Base-by-base conservation (phyloP, 1,140 invertebrate species). In the Megalonaias nervosa region DNA sequence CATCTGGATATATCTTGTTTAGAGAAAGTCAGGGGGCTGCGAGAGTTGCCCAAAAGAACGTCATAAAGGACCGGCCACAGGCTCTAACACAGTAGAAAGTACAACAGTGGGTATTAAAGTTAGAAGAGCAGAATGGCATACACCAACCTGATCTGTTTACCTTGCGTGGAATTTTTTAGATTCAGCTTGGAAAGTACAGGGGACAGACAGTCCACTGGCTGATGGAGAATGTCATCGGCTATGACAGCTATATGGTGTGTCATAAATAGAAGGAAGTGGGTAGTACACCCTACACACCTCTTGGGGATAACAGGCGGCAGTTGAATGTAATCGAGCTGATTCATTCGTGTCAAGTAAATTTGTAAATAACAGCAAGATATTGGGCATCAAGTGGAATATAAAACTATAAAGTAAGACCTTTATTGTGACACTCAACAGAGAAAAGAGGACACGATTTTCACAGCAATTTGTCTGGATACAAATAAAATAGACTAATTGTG, bases 201-300 rank as follows among this genome's bases (percentile, higher is more conserved):
- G 73, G 48, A 23, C 64, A 67, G 56, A 67, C 73, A 16, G 38
- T 72, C 48, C 38, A n/a, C 23, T 72, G 71, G 71, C 60, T 72
- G 12, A 13, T 64, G 0, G 65, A 74, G 48, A 74, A 74, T 16
- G 73, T 26, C 57, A 59, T 74, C 5, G 64, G 73, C 17, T 67
- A 74, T 67, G 73, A 23, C 4, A 31, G n/a, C 19, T 56, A n/a
- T 38, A 9, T 74, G 11, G 12, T 67, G 11, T 14, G 13, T 1
- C 16, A 26, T 19, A 19, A 23, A 17, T 16, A 58, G 56, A 15
- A 14, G 17, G 73, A 74, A 38, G 65, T 55, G 11, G 31, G 48
- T 2, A 56, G 31, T 23, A 66, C 73, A 12, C 56, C n/a, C 14
- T 13, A 48, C 16, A n/a, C 15, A 17, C 55, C n/a, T 11, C 11